A percentile compares a stretch with the other conserved stretches of the same genome.
phyloP scores from a whole-genome alignment of 2,888 invertebrate genomes.

The Celastrina argiolus region DNA sequence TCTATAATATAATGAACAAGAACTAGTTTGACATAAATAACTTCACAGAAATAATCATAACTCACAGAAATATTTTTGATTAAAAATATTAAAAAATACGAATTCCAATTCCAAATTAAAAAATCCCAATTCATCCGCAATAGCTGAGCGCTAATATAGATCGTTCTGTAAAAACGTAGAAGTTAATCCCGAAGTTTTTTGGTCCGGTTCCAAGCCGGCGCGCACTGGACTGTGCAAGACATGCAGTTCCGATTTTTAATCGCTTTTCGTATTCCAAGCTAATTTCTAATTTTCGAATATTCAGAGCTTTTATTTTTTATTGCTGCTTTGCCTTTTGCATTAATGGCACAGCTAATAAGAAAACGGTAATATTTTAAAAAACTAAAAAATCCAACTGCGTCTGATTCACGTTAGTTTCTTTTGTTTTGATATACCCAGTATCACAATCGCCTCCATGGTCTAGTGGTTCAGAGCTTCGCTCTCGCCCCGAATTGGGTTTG shows the following conservation, averaged over 20 bases:
- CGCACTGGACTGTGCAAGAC: conserved; percentile 21
- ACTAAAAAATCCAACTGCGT: too few species aligned
- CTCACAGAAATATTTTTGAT: neutral
- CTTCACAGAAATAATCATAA: neutral
- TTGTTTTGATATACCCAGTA: too few species aligned
- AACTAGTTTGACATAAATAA: neutral
- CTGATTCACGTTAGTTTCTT: too few species aligned
- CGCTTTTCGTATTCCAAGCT: conserved; percentile 18
- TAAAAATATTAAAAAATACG: neutral
- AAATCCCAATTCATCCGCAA: conserved; percentile 18
- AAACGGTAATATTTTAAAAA: too few species aligned
- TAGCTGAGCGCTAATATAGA: conserved; percentile 19
- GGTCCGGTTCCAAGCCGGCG: conserved; percentile 23
- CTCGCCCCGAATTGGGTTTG: too few species aligned
- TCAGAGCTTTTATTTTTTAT: neutral
- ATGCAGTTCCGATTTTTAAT: conserved; percentile 24
- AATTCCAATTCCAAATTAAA: conserved; percentile 10
- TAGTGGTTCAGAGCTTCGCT: too few species aligned
- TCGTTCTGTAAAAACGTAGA: conserved; percentile 23
- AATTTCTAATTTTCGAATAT: conserved; percentile 11
- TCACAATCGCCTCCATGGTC: too few species aligned
- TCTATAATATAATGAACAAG: too few species aligned
- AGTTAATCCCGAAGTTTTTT: conserved; percentile 25
- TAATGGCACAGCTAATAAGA: neutral
- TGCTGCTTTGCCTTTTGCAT: neutral